A percentile compares a stretch with the other conserved stretches of the same genome.
phyloP scores from a whole-genome alignment of 92 coral and sea anemone genomes.

The Desmophyllum pertusum region DNA sequence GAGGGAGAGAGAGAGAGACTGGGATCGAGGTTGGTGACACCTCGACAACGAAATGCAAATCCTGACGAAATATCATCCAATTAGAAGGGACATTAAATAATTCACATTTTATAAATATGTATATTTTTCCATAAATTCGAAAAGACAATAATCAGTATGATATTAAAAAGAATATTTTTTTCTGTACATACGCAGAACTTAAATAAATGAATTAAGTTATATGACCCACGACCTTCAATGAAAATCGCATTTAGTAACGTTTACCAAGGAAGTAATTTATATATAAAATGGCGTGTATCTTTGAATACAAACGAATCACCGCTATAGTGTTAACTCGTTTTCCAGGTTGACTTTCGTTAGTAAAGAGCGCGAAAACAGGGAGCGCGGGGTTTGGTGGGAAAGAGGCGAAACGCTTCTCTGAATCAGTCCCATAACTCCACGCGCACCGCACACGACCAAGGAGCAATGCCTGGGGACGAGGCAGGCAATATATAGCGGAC shows the following conservation, averaged over 20 bases:
- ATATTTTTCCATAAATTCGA: not conserved
- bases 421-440: no score
- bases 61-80: not conserved
- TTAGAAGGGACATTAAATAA: not conserved
- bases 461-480: no score
- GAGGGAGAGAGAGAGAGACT: no score
- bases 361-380: no score
- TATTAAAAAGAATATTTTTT: not conserved
- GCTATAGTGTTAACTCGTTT: not conserved
- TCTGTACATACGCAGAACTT: not conserved
- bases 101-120: constrained; percentile 10
- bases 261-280: no score
- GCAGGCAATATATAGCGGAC: no score
- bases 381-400: no score
- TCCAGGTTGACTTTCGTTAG: no score
- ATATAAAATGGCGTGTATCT: no score
- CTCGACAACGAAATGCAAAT: not conserved
- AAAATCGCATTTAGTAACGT: not conserved
- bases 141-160: not conserved
- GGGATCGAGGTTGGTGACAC: no score
- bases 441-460: no score
- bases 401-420: no score
- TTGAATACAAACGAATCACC: not conserved
- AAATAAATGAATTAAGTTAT: not conserved
- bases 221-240: not conserved